These are phyloP conservation scores for Champsocephalus esox DNA, from an alignment of 2,797 vertebrate species.

Conservation along the genomic window DNA sequence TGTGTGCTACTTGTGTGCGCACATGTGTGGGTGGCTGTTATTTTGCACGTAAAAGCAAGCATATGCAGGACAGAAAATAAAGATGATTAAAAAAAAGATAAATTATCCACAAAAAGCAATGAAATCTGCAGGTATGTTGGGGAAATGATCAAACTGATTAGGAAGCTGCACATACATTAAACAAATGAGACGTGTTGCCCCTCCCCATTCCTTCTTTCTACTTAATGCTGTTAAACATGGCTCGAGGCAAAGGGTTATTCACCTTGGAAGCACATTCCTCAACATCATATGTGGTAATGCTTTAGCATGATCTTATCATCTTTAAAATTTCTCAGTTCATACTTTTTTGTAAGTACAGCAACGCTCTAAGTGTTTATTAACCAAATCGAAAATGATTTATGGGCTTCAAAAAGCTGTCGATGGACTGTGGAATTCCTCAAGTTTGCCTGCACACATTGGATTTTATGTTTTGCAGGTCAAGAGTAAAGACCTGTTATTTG, in stretches of 20 bases:
- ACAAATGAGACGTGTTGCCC: background rate
- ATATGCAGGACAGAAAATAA: background rate
- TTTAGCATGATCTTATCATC: slow-evolving; percentile 33
- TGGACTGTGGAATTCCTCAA: slow-evolving; percentile 50
- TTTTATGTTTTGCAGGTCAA: slow-evolving; percentile 52
- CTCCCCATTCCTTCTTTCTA: slow-evolving; percentile 29
- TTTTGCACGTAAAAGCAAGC: slow-evolving; percentile 7
- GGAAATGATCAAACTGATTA: slow-evolving; percentile 14
- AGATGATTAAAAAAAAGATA: background rate
- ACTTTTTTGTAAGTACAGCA: slow-evolving; percentile 4
- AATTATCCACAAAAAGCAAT: background rate
- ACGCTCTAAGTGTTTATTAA: slow-evolving; percentile 26
- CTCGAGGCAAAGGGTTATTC: slow-evolving; percentile 61
- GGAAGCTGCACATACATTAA: background rate
- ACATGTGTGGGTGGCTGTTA: no score
- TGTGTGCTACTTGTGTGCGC: slow-evolving; percentile 38
- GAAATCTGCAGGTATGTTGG: background rate
- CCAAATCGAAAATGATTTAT: background rate
- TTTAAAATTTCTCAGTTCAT: slow-evolving; percentile 9
- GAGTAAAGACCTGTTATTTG: slow-evolving; percentile 47
- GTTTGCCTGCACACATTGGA: slow-evolving; percentile 54
- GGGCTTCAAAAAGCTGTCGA: slow-evolving; percentile 18
- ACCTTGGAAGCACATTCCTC: slow-evolving; percentile 73
- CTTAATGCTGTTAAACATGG: slow-evolving; percentile 36
- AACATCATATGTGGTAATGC: slow-evolving; percentile 73